Evolutionary conservation across 2,888 invertebrate species (phyloP), one percentile per base, ranked within the genome.

Genomic region (Spialia ferax): DNA sequence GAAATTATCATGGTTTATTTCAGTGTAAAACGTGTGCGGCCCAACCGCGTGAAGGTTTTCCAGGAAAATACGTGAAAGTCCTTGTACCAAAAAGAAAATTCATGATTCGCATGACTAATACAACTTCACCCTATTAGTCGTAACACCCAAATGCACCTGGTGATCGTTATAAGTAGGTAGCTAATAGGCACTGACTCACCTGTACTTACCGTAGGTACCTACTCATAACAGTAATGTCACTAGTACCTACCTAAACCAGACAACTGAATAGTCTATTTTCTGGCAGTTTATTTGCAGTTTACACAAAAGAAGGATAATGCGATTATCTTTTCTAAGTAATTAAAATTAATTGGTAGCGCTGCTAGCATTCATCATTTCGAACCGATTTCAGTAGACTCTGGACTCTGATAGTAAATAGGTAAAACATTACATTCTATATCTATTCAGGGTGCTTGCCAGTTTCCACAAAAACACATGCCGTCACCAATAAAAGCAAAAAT

Each of bases 1-100:
- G 20, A 50, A 26, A 52, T 23, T n/a, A n/a, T 4, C 18, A 13
- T 54, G 45, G 63, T 69, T 32, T 77, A 77, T 89, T 88, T 72
- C 88, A 90, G 89, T 89, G 90, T 76, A 77, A 79, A 13, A 74
- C 73, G 65, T 88, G 88, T 56, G 80, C 78, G 63, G 69, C 10
- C 11, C 48, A 48, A 11, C 10, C 71, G 13, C 69, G 60, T 42
- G 72, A 71, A 18, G 74, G 75, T 20, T 63, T 70, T 11, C 15
- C 52, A 42, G 59, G 18, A 10, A 79, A 77, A 71, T 74, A 85
- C 29, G 15, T 87, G 38, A 91, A 87, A 86, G 56, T 87, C n/a
- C 63, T 76, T 42, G 70, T 85, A 45, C 89, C 91, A 22, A 83
- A 80, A 68, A 83, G 86, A 69, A 89, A 80, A 80, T 84, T 75